Evolutionary conservation across 2,797 vertebrate genomes (phyloP).

Genomic region (Chaunax sp.): DNA sequence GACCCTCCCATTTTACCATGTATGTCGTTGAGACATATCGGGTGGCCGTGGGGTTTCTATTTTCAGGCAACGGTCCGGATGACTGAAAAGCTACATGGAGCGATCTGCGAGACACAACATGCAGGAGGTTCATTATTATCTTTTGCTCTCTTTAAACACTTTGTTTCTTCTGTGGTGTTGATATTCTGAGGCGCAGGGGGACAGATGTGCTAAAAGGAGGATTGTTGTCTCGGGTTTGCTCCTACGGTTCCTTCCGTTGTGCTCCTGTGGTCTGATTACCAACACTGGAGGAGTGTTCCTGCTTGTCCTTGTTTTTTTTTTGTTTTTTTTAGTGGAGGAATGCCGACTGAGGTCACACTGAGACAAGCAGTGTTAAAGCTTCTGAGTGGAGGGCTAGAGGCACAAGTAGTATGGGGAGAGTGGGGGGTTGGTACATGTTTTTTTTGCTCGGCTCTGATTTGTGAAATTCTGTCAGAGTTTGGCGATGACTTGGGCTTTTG

Average conservation of each 20-base stretch:
- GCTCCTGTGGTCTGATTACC: slow-evolving; percentile 48
- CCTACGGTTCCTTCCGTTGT: slow-evolving; percentile 33
- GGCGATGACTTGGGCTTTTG: slow-evolving; percentile 37
- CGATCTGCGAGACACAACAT: slow-evolving; percentile 83
- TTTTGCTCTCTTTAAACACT: slow-evolving; percentile 48
- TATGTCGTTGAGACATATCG: slow-evolving; percentile 90
- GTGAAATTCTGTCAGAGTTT: slow-evolving; percentile 54
- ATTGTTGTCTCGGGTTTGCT: slow-evolving; percentile 37
- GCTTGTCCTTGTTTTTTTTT: slow-evolving; percentile 77
- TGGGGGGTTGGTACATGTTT: slow-evolving; percentile 33
- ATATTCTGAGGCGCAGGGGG: slow-evolving; percentile 13
- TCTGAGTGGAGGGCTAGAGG: slow-evolving; percentile 53
- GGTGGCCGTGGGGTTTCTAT: slow-evolving; percentile 89
- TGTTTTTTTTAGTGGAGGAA: slow-evolving; percentile 74
- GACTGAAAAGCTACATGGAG: slow-evolving; percentile 90
- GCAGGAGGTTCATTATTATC: slow-evolving; percentile 82
- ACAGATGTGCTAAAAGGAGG: slow-evolving; percentile 39
- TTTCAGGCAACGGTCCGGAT: slow-evolving; percentile 90
- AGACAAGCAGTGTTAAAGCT: slow-evolving; percentile 45
- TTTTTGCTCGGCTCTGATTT: slow-evolving; percentile 55
- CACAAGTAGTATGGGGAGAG: slow-evolving; percentile 44
- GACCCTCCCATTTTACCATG: slow-evolving; percentile 87
- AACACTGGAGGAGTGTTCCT: slow-evolving; percentile 47
- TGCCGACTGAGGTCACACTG: slow-evolving; percentile 73
- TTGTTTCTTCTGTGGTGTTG: slow-evolving; percentile 25